phyloP scores from a whole-genome alignment of 2,888 invertebrate genomes.

The Euplexia lucipara region DNA sequence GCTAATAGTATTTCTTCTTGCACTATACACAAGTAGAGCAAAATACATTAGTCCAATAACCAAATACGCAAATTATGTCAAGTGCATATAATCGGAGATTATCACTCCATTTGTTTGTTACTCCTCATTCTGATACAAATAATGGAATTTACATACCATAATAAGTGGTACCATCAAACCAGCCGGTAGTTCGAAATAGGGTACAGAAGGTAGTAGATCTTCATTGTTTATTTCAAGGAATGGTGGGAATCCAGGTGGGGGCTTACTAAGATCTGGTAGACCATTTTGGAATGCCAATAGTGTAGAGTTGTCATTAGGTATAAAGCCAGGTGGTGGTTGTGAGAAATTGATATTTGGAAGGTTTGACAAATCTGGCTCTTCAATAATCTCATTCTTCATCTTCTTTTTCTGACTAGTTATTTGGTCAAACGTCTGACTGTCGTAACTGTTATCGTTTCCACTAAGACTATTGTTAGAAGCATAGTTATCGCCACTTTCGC shows the following conservation, averaged over 20 bases:
- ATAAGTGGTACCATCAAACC: conserved; percentile 99
- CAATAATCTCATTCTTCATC: conserved; percentile 72
- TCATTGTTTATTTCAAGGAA: conserved; percentile 90
- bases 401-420: conserved; percentile 77
- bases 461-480: conserved; percentile 86
- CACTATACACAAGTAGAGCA: conserved; percentile 3
- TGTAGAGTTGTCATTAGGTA: conserved; percentile 74
- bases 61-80: conserved; percentile 4
- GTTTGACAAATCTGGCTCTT: conserved; percentile 80
- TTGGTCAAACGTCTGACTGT: conserved; percentile 87
- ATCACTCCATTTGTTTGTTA: conserved; percentile 45
- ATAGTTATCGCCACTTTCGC: conserved; percentile 86
- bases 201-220: conserved; percentile 96
- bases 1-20: conserved; percentile 15
- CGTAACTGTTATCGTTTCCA: conserved; percentile 89
- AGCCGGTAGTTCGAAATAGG: conserved; percentile 99
- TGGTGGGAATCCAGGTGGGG: conserved; percentile 95
- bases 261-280: conserved; percentile 96
- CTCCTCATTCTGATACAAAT: conserved; percentile 12
- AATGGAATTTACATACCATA: conserved; percentile 90
- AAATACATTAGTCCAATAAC: neutral
- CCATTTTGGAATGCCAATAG: conserved; percentile 90
- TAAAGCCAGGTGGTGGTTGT: conserved; percentile 87
- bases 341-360: conserved; percentile 88
- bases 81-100: conserved; percentile 5